Evolutionary conservation across 2,113 vertebrate species (phyloP).

Genomic region (Archilochus colubris): DNA sequence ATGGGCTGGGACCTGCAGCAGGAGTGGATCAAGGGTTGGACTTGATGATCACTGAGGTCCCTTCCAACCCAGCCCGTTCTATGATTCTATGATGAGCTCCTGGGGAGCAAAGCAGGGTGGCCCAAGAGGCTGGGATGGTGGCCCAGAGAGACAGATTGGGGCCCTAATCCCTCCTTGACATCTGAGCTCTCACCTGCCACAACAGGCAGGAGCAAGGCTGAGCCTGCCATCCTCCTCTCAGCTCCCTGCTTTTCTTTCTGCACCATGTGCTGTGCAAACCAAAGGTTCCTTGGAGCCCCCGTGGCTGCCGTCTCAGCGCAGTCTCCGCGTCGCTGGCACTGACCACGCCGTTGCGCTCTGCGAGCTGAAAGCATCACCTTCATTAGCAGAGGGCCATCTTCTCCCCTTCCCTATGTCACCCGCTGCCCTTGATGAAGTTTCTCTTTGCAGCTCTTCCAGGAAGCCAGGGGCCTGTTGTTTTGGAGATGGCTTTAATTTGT

Average conservation of each 20-base stretch:
- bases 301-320: rapidly evolving
- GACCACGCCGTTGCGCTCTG: not conserved
- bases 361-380: not conserved
- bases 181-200: rapidly evolving
- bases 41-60: too few species aligned
- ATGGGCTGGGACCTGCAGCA: too few species aligned
- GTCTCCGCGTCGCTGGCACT: not conserved
- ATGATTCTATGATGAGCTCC: not conserved
- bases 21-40: too few species aligned
- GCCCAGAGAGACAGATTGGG: rapidly evolving
- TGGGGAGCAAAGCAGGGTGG: not conserved
- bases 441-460: constrained; percentile 61
- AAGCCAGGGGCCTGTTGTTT: constrained; percentile 65
- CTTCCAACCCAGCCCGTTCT: too few species aligned
- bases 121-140: rapidly evolving
- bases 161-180: not conserved
- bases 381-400: constrained; percentile 6
- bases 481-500: constrained; percentile 62
- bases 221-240: not conserved
- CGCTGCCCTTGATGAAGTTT: constrained; percentile 54
- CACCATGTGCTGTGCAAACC: rapidly evolving
- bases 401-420: not conserved
- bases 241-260: not conserved
- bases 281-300: not conserved
- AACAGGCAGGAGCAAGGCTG: not conserved